Conservation (phyloP, 2,113 vertebrate genomes). For the Tauraco erythrolophus region DNA sequence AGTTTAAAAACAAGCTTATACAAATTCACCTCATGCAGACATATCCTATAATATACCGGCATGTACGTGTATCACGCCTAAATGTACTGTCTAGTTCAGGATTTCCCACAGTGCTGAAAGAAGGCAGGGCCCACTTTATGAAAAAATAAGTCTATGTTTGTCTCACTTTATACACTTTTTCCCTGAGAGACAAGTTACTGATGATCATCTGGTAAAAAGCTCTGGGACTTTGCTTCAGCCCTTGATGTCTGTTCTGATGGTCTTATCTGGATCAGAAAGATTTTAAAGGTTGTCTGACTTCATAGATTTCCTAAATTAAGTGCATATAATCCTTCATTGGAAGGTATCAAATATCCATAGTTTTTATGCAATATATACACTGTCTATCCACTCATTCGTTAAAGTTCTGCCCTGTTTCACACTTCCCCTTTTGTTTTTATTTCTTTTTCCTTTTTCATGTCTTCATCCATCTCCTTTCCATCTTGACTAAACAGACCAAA, state of each 20-base stretch:
- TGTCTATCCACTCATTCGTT: neutral
- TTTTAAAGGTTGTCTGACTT: neutral
- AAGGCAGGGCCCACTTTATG: neutral
- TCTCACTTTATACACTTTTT: neutral
- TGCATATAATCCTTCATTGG: neutral
- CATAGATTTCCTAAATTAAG: neutral
- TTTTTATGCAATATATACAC: neutral
- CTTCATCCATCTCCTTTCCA: neutral
- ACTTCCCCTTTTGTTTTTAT: neutral
- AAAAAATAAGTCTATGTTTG: neutral
- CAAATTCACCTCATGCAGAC: neutral
- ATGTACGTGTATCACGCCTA: neutral
- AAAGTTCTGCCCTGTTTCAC: neutral
- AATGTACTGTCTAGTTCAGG: neutral
- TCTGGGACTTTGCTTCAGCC: neutral
- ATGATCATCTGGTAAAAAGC: neutral
- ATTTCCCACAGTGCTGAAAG: neutral
- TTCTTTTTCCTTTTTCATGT: neutral
- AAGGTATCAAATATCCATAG: neutral
- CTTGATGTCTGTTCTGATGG: neutral
- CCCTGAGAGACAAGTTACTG: neutral
- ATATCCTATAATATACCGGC: neutral
- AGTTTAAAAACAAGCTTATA: neutral
- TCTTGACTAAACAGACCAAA: neutral
- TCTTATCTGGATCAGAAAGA: neutral